Conservation (phyloP, 92 coral and sea anemone genomes). For the Metridium senile region DNA sequence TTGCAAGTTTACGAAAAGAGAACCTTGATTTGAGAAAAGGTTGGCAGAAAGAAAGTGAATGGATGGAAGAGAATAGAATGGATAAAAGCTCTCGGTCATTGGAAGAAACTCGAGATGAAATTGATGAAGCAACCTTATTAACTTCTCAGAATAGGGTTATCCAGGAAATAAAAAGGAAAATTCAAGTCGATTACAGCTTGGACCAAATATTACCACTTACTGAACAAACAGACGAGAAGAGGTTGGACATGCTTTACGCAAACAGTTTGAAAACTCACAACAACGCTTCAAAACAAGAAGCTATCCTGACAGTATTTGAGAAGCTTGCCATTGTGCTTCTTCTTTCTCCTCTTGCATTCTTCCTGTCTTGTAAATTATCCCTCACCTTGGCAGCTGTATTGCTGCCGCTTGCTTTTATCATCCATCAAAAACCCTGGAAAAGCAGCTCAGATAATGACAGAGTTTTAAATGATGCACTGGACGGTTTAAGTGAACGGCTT, state of each 20-base stretch:
- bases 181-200: constrained; percentile 35
- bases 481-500: constrained; percentile 18
- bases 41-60: constrained; percentile 48
- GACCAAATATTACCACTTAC: constrained; percentile 28
- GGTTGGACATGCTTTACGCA: constrained; percentile 1
- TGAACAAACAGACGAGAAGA: constrained; percentile 25
- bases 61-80: constrained; percentile 42
- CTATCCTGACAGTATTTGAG: constrained; percentile 1
- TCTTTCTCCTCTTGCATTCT: constrained; percentile 33
- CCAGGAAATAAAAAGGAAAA: constrained; percentile 41
- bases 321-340: constrained; percentile 23
- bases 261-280: not conserved
- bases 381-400: constrained; percentile 39
- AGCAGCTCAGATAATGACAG: constrained; percentile 14
- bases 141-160: constrained; percentile 33
- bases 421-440: constrained; percentile 43
- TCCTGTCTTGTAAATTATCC: constrained; percentile 23
- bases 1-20: constrained; percentile 43
- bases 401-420: constrained; percentile 23
- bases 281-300: constrained; percentile 11
- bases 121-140: constrained; percentile 12
- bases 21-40: constrained; percentile 36
- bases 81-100: not conserved
- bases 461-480: constrained; percentile 9
- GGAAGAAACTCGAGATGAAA: not conserved